Conservation (phyloP, 2,888 invertebrate genomes). For the Nemotelus pantherinus region DNA sequence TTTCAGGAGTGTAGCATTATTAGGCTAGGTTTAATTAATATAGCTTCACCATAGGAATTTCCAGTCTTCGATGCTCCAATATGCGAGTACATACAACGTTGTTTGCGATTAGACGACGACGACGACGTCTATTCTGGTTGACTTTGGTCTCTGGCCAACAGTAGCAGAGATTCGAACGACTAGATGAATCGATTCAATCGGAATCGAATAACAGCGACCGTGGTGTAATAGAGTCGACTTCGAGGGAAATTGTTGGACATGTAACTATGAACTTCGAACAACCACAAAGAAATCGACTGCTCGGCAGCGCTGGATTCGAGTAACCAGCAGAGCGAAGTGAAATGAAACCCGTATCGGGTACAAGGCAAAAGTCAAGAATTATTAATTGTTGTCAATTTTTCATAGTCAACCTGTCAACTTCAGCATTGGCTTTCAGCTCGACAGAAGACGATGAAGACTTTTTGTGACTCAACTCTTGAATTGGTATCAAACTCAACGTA, state of each 20-base stretch:
- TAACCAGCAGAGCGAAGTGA: not conserved
- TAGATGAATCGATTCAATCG: conserved; percentile 6
- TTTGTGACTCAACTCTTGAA: not conserved
- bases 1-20: not conserved
- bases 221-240: conserved; percentile 22
- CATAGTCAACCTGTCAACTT: conserved; percentile 41
- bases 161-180: not conserved
- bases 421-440: conserved; percentile 20
- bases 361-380: conserved; percentile 8
- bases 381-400: conserved; percentile 41
- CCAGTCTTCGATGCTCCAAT: not conserved
- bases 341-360: conserved; percentile 19
- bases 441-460: conserved; percentile 18
- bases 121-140: not conserved
- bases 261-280: conserved; percentile 3
- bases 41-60: conserved; percentile 14
- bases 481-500: conserved; percentile 26
- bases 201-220: conserved; percentile 7
- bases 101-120: not conserved
- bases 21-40: conserved; percentile 34
- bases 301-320: not conserved
- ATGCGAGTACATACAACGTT: not conserved
- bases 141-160: not conserved
- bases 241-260: conserved; percentile 17
- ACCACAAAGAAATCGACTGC: conserved; percentile 14